Base-by-base conservation (phyloP, 2,797 vertebrate genomes). In the Pantherophis alleghaniensis region DNA sequence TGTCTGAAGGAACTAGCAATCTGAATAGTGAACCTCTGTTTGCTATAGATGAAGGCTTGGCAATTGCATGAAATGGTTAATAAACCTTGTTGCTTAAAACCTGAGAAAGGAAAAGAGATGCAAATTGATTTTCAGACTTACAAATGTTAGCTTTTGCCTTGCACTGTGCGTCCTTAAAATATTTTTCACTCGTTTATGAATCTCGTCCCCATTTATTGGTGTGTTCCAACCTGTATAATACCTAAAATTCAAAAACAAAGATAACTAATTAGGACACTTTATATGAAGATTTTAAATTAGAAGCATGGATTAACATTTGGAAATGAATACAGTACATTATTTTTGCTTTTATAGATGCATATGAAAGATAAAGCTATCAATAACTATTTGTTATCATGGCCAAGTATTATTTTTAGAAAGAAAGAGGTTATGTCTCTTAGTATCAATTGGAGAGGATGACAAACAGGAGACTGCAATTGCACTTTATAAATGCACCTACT, bases 121-220 rank as follows among this genome's bases (percentile, higher is more conserved):
- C 91, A 60, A 37, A 94, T 87, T 87, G 91, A n/a, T 89, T 53
- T 5, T 94, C 74, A 94, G 94, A 97, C 96, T 97, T 96, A 98
- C 98, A 97, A 98, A 96, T 1, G 91, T 57, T 7, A 97, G 97
- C 94, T 94, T 97, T 96, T 96, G 96, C 94, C 96, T 97, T 90
- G 98, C 95, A 95, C 98, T 97, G 96, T 99, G 98, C 24, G 98
- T 98, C 97, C 97, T 98, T 94, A 99, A 98, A 96, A 99, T 98
- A 95, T 97, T 98, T 98, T 98, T 98, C 94, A 99, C 98, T 95
- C 99, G 96, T 59, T 97, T 97, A 96, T 99, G 99, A 96, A 99
- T 99, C 97, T 99, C 98, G 91, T 99, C 98, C 91, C 98, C 98
- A 96, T 98, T 98, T 91, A 98, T 97, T 74, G 98, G 98, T 97